These are phyloP conservation scores for Tetranychus truncatus DNA, from an alignment of 2,888 invertebrate species.

Conservation along the genomic window DNA sequence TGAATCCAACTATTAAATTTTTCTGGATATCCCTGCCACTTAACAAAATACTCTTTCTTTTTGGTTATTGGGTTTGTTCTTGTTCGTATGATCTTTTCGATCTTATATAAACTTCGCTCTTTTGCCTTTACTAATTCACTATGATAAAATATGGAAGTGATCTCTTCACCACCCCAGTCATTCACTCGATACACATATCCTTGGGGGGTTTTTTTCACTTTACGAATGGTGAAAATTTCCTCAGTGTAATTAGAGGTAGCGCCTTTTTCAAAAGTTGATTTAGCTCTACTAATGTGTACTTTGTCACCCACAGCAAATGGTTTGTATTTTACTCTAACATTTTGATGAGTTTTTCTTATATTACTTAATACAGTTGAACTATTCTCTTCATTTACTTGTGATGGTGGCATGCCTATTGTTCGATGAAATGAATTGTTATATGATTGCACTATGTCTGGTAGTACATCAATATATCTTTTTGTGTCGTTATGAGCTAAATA, in stretches of 20 bases:
- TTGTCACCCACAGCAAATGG: no score
- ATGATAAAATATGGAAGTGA: background rate
- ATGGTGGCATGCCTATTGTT: slow-evolving; percentile 10
- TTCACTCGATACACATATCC: background rate
- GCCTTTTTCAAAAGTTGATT: slow-evolving; percentile 4
- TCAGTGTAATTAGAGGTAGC: background rate
- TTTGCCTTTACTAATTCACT: background rate
- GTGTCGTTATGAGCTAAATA: slow-evolving; percentile 27
- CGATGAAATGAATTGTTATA: slow-evolving; percentile 14
- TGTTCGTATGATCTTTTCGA: background rate
- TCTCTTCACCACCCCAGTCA: background rate
- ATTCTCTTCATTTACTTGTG: no score
- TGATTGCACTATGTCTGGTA: background rate
- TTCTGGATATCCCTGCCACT: background rate
- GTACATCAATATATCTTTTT: slow-evolving; percentile 22
- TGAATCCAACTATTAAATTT: background rate
- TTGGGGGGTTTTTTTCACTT: background rate
- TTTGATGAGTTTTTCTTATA: no score
- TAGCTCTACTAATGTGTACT: no score
- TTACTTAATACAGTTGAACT: no score
- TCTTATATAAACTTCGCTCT: background rate
- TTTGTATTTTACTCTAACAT: no score
- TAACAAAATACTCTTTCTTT: background rate
- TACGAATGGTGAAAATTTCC: background rate
- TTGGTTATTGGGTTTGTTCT: background rate